phyloP scores from a whole-genome alignment of 1,140 invertebrate genomes.

The Dysdera silvatica region DNA sequence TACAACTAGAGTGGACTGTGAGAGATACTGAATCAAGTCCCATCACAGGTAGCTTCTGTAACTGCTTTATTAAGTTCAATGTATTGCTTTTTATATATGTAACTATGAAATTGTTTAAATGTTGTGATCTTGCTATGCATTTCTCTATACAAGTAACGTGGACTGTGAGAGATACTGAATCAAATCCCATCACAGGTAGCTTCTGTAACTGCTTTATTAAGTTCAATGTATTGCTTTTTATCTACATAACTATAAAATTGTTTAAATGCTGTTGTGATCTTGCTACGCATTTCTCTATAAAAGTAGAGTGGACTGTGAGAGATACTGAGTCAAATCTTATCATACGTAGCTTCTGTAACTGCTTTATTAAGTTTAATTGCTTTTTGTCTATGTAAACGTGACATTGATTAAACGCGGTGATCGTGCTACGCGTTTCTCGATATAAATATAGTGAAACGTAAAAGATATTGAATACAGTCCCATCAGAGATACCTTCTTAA shows the following conservation, averaged over 20 bases:
- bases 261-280: slow-evolving; percentile 21
- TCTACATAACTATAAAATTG: no score
- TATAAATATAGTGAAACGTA: no score
- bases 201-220: neutral
- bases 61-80: no score
- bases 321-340: slow-evolving; percentile 17
- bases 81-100: no score
- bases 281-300: slow-evolving; percentile 26
- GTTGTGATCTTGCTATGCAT: slow-evolving; percentile 20
- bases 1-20: slow-evolving; percentile 34
- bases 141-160: slow-evolving; percentile 30
- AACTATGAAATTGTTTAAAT: no score
- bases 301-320: slow-evolving; percentile 33
- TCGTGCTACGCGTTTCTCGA: no score
- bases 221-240: no score
- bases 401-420: no score
- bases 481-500: no score
- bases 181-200: slow-evolving; percentile 24
- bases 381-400: no score
- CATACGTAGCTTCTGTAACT: slow-evolving; percentile 2
- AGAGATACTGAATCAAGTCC: slow-evolving; percentile 14
- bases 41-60: slow-evolving; percentile 12
- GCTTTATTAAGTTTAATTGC: no score
- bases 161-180: slow-evolving; percentile 29
- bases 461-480: no score